A percentile compares a stretch with the other conserved stretches of the same genome.
Conservation (phyloP, 2,888 invertebrate genomes). For the Drosophila meridiana region DNA sequence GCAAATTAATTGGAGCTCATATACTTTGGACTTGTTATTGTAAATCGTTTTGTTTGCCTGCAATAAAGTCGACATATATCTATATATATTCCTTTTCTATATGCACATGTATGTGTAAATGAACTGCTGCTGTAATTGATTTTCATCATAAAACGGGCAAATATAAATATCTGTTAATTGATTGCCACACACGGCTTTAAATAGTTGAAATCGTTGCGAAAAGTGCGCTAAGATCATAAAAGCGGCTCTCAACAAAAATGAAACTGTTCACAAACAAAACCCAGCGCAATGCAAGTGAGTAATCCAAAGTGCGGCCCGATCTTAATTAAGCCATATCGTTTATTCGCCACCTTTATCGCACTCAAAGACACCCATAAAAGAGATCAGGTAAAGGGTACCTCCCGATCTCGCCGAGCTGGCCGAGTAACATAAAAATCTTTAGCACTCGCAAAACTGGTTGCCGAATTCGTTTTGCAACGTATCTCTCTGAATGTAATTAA, state of each 20-base stretch:
- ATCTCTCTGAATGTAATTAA: slow-evolving; percentile 39
- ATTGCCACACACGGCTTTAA: slow-evolving; percentile 36
- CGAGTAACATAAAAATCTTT: slow-evolving; percentile 44
- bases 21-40: slow-evolving; percentile 34
- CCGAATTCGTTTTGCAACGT: slow-evolving; percentile 36
- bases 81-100: background rate
- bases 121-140: slow-evolving; percentile 50
- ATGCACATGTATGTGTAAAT: background rate
- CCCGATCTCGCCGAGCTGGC: slow-evolving; percentile 47
- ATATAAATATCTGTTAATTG: slow-evolving; percentile 48
- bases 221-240: slow-evolving; percentile 28
- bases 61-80: slow-evolving; percentile 4
- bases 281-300: slow-evolving; percentile 79
- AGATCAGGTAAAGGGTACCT: slow-evolving; percentile 56
- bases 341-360: slow-evolving; percentile 43
- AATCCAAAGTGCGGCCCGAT: slow-evolving; percentile 36
- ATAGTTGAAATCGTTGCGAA: slow-evolving; percentile 35
- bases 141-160: slow-evolving; percentile 45
- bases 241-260: slow-evolving; percentile 47
- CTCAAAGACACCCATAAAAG: slow-evolving; percentile 55
- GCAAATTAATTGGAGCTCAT: slow-evolving; percentile 19
- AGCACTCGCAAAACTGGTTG: slow-evolving; percentile 58
- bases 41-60: slow-evolving; percentile 23
- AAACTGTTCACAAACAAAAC: slow-evolving; percentile 73
- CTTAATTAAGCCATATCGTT: slow-evolving; percentile 62